Base-by-base conservation (phyloP, 2,113 vertebrate genomes). In the Nerophis ophidion region DNA sequence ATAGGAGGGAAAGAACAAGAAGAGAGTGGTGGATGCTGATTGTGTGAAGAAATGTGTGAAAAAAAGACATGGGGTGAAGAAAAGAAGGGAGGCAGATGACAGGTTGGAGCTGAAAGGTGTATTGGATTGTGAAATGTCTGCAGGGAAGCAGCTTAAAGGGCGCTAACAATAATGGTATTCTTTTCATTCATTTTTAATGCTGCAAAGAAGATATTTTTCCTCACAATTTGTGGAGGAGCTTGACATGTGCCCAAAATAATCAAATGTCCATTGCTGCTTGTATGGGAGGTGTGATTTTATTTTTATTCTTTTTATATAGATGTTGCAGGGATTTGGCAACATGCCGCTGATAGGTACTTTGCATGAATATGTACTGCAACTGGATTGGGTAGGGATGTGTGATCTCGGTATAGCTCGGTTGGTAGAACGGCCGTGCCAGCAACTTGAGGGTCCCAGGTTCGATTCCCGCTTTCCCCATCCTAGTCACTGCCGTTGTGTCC, bases 11-110 rank as follows among this genome's bases (percentile, higher is more conserved):
- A 55, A 33, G 13, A 36, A 74, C 63, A 8, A 11, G 48, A 67
- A 63, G 19, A 42, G 60, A 67, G 45, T 19, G 50, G 38, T 47
- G 35, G 61, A 59, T 63, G 48, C 7, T 8, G 48, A 62, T 65
- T 40, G 72, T 70, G 77, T 67, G 71, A 77, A 66, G 48, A 72
- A 65, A 69, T 66, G 64, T 71, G 65, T 75, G 70, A 70, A 76
- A 68, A 63, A 36, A 52, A n/a, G 52, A 59, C n/a, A 63, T 54
- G 40, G 11, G 7, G 47, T 64, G 46, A 10, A 46, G 46, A 19
- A n/a, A 48, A 64, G 42, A 17, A 49, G 64, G 36, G 17, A 51
- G 15, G 26, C 14, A 40, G 38, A 46, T 46, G 64, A 68, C 62
- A 69, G 6, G 52, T 35, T 46, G 44, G 36, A 58, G 50, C 48